Base-by-base conservation (phyloP, 2,888 invertebrate species). In the Carterocephalus palaemon region DNA sequence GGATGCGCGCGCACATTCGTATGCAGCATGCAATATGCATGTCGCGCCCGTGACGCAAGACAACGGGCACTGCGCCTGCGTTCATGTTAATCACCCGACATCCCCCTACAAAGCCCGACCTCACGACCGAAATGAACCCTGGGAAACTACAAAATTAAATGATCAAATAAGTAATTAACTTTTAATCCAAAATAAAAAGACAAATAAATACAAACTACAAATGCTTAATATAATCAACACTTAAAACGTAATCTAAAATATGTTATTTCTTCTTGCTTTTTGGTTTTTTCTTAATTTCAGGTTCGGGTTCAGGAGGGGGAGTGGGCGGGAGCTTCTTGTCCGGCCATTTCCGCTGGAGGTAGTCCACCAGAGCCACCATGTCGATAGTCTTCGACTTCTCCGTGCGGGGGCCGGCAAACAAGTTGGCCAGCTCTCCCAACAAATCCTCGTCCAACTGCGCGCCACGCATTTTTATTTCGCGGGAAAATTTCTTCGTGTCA, bases 81-180 rank as follows among this genome's bases (percentile, higher is more conserved):
- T 65, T 56, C 52, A 68, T 67, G 66, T 66, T 67, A 71, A 75
- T 74, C 69, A 67, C 56, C 55, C 57, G 54, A 60, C 57, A 52
- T 60, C 57, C 66, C 60, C 51, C 60, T 61, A 37, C 52, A 53
- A 46, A 51, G 32, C 63, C 54, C 50, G 48, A 45, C 33, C 42
- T 36, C 56, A 53, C 51, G 56, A 54, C 46, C 46, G 46, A 53
- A 47, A 48, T 47, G 49, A 50, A 33, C 37, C 28, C 33, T 42
- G 39, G 43, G 45, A 50, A 45, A 46, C 46, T 31, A 51, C 38
- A 19, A 28, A 38, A 31, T 16, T 8, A 47, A 43, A 43, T 29
- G 1, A 45, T 36, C 42, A 28, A 42, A 20, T n/a, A 45, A 33
- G 9, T 28, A 20, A 15, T 13, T 20, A 38, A 46, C 20, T 9